Evolutionary conservation across 2,888 invertebrate species (phyloP).

Genomic region (Troglohyphantes excavatus): DNA sequence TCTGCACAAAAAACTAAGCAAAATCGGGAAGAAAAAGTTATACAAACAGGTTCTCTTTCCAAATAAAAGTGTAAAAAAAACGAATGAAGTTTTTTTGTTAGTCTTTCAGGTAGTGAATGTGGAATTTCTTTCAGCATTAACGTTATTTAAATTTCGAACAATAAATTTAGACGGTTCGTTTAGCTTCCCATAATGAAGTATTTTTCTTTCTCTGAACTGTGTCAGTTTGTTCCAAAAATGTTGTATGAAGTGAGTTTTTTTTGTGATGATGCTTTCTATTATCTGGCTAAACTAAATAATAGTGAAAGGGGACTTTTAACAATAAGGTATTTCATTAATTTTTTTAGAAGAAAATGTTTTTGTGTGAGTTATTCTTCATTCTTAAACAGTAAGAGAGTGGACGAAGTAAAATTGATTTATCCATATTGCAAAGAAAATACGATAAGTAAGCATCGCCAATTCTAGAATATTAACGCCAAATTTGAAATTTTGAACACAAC

Average conservation of each 20-base stretch:
- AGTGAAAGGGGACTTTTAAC: background rate
- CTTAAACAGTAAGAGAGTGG: no score
- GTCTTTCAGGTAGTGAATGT: background rate
- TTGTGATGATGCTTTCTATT: background rate
- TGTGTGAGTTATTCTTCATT: no score
- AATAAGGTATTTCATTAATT: no score
- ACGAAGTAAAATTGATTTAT: no score
- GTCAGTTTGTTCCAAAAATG: background rate
- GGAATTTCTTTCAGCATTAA: background rate
- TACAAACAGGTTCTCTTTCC: background rate
- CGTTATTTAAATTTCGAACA: background rate
- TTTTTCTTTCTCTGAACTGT: background rate
- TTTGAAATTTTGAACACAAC: no score
- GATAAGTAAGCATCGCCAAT: no score
- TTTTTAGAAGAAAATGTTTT: no score
- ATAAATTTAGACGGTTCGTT: background rate
- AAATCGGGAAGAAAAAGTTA: background rate
- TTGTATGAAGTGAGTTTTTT: background rate
- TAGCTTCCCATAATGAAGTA: background rate
- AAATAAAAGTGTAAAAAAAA: background rate
- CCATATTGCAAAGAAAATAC: no score
- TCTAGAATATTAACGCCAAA: no score
- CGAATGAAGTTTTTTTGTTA: background rate
- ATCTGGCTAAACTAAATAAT: background rate
- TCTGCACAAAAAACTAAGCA: background rate